A percentile compares a stretch with the other conserved stretches of the same genome.
Evolutionary conservation across 53 echinoderm and acorn worm genomes (phyloP).

Genomic region (Temnopleurus reevesii): DNA sequence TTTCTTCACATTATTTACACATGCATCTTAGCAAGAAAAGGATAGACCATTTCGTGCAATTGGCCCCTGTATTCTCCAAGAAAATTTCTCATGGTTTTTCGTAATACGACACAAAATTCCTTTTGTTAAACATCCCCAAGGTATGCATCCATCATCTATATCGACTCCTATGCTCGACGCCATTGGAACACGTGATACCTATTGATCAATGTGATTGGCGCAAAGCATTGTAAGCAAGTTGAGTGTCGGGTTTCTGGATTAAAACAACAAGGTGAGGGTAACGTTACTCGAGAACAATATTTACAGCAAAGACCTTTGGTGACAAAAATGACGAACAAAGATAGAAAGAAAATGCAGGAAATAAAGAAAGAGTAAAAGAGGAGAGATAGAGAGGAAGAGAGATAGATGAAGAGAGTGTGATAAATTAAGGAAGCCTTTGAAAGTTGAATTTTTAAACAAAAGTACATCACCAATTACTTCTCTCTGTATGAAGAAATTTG

Average conservation of each 20-base stretch:
- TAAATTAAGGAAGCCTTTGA: not conserved
- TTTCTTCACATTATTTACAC: no score
- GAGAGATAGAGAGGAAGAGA: not conserved
- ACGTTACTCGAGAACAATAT: not conserved
- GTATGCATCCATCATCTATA: not conserved
- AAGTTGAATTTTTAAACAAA: no score
- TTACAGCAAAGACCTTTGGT: not conserved
- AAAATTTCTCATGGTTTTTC: no score
- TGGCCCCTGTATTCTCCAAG: no score
- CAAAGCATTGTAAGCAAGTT: not conserved
- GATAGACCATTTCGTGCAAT: no score
- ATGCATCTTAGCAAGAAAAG: no score
- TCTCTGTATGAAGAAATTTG: no score
- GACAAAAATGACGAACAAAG: not conserved
- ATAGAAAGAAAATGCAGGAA: not conserved
- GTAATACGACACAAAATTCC: not conserved
- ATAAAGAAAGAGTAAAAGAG: not conserved
- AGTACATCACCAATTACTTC: no score
- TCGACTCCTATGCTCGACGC: no score
- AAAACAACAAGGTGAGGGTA: not conserved
- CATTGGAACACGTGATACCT: not conserved
- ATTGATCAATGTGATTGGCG: slow-evolving; percentile 13
- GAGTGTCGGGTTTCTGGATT: slow-evolving; percentile 10
- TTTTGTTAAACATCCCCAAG: not conserved
- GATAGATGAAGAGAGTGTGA: not conserved